Evolutionary conservation across 1,140 invertebrate genomes (phyloP).

Genomic region (Neodiprion pinetum): DNA sequence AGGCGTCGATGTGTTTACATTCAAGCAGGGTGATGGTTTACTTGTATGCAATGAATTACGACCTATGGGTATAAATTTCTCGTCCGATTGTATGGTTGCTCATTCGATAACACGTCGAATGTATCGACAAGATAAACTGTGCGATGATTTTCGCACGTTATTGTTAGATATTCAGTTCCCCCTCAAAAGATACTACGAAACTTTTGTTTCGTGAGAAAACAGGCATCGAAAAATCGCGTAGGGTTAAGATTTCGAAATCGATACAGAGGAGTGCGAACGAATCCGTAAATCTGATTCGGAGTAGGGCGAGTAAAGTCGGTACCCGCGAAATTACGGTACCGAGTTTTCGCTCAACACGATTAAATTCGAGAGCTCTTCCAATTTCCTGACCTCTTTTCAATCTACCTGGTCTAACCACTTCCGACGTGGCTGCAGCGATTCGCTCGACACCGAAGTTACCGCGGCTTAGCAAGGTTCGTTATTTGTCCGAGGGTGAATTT

Average conservation of each 20-base stretch:
- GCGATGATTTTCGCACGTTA: too few species aligned
- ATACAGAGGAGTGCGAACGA: background rate
- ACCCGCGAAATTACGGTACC: background rate
- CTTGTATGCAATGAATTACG: too few species aligned
- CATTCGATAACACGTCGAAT: too few species aligned
- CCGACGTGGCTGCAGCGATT: background rate
- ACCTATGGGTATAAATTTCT: too few species aligned
- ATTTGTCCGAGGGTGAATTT: background rate
- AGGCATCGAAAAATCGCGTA: background rate
- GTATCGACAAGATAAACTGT: too few species aligned
- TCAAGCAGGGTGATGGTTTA: too few species aligned
- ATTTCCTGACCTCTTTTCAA: constrained; percentile 1
- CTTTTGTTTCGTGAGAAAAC: too few species aligned
- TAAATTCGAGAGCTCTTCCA: background rate
- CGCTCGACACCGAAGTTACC: background rate
- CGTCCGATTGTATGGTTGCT: too few species aligned
- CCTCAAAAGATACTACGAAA: too few species aligned
- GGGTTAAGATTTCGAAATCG: background rate
- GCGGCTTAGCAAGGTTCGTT: background rate
- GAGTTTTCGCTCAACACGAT: background rate
- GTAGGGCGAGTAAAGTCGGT: background rate
- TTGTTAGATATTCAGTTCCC: too few species aligned
- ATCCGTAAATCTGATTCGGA: background rate
- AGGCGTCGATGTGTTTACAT: too few species aligned
- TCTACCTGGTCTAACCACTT: constrained; percentile 1